Evolutionary conservation across 92 coral and sea anemone species (phyloP).

Genomic region (Paramuricea clavata): DNA sequence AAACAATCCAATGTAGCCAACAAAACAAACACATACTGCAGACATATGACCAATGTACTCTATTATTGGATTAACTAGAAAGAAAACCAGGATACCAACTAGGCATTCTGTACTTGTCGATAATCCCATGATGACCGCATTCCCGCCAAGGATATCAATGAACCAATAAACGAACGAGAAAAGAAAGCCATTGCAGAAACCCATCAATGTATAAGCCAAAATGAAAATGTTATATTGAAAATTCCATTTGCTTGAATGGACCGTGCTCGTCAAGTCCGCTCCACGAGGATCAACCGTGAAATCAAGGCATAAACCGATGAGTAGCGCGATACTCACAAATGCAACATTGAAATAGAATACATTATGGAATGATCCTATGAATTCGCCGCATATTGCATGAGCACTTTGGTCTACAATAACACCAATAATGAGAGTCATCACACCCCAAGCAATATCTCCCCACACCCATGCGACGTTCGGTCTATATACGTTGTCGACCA

Average conservation of each 20-base stretch:
- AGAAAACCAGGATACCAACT: neutral
- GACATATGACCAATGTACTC: conserved; percentile 17
- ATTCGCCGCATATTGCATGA: neutral
- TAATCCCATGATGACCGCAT: conserved; percentile 78
- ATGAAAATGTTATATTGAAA: conserved; percentile 55
- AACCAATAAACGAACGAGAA: conserved; percentile 90
- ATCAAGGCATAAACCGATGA: neutral
- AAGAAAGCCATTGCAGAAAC: conserved; percentile 81
- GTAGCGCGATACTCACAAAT: neutral
- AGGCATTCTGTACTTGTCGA: neutral
- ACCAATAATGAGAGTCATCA: neutral
- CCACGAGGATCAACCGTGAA: neutral
- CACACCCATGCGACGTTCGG: neutral
- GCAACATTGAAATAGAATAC: conserved; percentile 6
- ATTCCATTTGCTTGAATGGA: conserved; percentile 16
- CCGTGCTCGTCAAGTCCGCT: neutral
- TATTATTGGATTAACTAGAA: neutral
- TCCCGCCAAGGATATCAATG: conserved; percentile 81
- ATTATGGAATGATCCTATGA: neutral
- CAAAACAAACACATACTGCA: neutral
- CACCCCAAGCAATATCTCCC: conserved; percentile 14
- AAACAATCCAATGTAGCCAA: conserved; percentile 9
- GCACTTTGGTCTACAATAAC: neutral
- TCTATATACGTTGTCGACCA: conserved; percentile 1
- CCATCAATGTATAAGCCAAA: conserved; percentile 69